Evolutionary conservation across 2,888 invertebrate genomes (phyloP), one percentile per base, ranked within the genome.

Genomic region (Cenopis cana): DNA sequence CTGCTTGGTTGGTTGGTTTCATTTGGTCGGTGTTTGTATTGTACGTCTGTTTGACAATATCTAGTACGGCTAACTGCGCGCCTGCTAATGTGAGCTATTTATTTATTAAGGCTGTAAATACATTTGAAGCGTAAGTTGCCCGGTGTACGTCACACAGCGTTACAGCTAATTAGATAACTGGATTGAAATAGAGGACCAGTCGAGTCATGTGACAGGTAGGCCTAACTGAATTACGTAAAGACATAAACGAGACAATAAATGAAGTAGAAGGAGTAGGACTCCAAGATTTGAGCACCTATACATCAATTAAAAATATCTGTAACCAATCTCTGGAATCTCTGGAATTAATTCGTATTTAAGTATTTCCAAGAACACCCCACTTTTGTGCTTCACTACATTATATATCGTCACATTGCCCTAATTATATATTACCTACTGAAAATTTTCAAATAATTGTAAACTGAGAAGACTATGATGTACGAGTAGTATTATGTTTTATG

Each of bases 31-130:
- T 64, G 64, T 64, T 62, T 38, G 69, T 24, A 24, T n/a, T 3
- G 24, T 68, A 60, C 52, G 61, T 61, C 55, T 61, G 70, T 65
- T 50, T 60, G 70, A 66, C 70, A 70, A 60, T 65, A 70, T 70
- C 59, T 66, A 66, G 64, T 64, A 12, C 38, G 64, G 52, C 52
- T 38, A 54, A 54, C 52, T 66, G 59, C 38, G 24, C 9, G 64
- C 54, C 36, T 55, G 46, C 59, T 52, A 59, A 59, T 60, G 65
- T 60, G 59, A 60, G 52, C 52, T 70, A 66, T 65, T 65, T 66
- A 66, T 70, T 65, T 66, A 52, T 59, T 70, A 36, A 38, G 41
- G 41, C 52, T 59, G 54, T 66, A 46, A 46, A 56, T 55, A 55
- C 24, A 41, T 55, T 55, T 65, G 41, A 46, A 65, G 38, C 64